Evolutionary conservation across 2,888 invertebrate genomes (phyloP), one percentile per base, ranked within the genome.

Genomic region (Drepanosiphum platanoidis): DNA sequence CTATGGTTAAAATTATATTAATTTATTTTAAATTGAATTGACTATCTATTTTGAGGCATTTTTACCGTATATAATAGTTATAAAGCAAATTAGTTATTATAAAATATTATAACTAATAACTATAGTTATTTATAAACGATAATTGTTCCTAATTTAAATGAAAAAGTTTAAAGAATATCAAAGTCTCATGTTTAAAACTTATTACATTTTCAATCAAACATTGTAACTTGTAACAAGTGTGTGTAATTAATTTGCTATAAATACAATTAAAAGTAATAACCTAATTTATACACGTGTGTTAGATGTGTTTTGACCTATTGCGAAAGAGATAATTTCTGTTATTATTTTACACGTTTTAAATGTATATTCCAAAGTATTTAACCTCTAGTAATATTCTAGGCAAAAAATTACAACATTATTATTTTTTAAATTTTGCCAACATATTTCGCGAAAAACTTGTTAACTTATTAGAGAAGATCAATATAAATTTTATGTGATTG

Each of bases 241-340:
- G 30, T 64, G 18, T 42, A 39, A 78, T 64, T 64, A 30, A 42
- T 78, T 64, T 66, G 30, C 18, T 66, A 32, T n/a, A 46, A 66
- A 39, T 61, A 42, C 27, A 66, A 68, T 79, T 68, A 66, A 30
- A 46, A 32, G 4, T 46, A 72, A 72, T 79, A 68, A 77, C 77
- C 22, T 64, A 77, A 32, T 68, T 66, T 64, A 42, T 34, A 66
- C 22, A 66, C 13, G 78, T 66, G n/a, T 66, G 22, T 79, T 30
- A 79, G 46, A 79, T 46, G 66, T n/a, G n/a, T n/a, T n/a, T 66
- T 79, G 66, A 79, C 79, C 79, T 79, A 34, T 68, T 79, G 66
- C 46, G 9, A 79, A 79, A 66, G 3, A 30, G 66, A 79, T 79
- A 68, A 79, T 46, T 68, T 66, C 27, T 66, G 3, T 46, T 46